Evolutionary conservation across 2,888 invertebrate species (phyloP).

Genomic region (Eurytoma adleriae): DNA sequence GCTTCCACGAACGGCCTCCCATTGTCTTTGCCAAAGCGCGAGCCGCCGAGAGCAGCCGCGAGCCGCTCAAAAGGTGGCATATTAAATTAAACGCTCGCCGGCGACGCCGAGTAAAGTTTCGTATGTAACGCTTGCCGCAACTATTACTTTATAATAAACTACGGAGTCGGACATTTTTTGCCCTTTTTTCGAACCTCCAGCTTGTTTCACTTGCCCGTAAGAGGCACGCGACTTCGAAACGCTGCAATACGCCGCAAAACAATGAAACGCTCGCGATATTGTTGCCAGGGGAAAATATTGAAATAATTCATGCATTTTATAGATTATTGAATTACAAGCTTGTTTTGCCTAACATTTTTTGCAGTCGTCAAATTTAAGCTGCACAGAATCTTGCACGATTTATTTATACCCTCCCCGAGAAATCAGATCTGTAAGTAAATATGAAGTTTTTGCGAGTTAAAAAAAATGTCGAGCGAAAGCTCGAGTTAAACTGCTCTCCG

Average conservation of each 20-base stretch:
- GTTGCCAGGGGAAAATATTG: not conserved
- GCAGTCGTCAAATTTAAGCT: no score
- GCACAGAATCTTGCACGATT: no score
- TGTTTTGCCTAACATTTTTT: not conserved
- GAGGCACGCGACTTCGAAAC: not conserved
- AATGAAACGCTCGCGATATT: conserved; percentile 37
- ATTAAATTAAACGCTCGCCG: conserved; percentile 48
- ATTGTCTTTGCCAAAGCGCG: conserved; percentile 38
- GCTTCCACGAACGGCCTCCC: conserved; percentile 43
- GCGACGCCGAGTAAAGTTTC: conserved; percentile 42
- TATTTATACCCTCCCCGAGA: no score
- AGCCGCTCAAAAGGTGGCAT: conserved; percentile 32
- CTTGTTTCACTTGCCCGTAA: not conserved
- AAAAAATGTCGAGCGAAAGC: no score
- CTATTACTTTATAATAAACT: conserved; percentile 34
- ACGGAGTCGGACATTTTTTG: not conserved
- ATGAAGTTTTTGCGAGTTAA: no score
- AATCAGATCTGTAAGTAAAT: no score
- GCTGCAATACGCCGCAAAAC: conserved; percentile 13
- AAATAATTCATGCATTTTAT: conserved; percentile 1
- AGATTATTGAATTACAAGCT: no score
- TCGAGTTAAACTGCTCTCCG: no score
- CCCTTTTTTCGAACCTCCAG: not conserved
- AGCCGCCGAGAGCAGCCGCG: not conserved
- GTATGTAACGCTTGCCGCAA: conserved; percentile 11